A percentile compares a stretch with the other conserved stretches of the same genome.
Conservation (phyloP, 1,140 invertebrate species). For the Ylistrum balloti region DNA sequence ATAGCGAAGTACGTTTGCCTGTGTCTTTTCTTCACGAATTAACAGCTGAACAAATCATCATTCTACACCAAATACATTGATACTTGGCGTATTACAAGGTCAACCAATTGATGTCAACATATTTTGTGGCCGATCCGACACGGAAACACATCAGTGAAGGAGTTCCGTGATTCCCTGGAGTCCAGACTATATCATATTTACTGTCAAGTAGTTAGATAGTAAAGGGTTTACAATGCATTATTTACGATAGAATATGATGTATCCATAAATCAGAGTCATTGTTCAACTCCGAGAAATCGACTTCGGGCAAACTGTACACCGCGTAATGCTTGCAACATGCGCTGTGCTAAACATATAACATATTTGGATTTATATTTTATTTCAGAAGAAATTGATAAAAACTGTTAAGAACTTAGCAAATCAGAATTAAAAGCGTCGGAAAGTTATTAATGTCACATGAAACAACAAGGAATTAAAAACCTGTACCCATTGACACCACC, state of each 20-base stretch:
- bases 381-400: too few species aligned
- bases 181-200: slow-evolving; percentile 15
- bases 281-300: not conserved
- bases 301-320: not conserved
- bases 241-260: slow-evolving; percentile 11
- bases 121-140: not conserved
- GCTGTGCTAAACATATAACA: too few species aligned
- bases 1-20: not conserved
- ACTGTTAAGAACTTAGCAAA: too few species aligned
- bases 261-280: not conserved
- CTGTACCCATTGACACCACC: too few species aligned
- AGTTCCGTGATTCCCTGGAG: not conserved
- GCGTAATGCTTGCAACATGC: too few species aligned
- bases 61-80: not conserved
- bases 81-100: not conserved
- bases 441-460: too few species aligned
- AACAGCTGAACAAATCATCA: slow-evolving; percentile 34
- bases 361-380: too few species aligned
- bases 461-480: too few species aligned
- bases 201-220: not conserved
- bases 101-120: slow-evolving; percentile 4
- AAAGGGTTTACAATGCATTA: not conserved
- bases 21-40: slow-evolving; percentile 21
- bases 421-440: too few species aligned
- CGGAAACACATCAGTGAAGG: slow-evolving; percentile 4